phyloP scores from a whole-genome alignment of 2,797 vertebrate genomes.

The Morus bassanus region DNA sequence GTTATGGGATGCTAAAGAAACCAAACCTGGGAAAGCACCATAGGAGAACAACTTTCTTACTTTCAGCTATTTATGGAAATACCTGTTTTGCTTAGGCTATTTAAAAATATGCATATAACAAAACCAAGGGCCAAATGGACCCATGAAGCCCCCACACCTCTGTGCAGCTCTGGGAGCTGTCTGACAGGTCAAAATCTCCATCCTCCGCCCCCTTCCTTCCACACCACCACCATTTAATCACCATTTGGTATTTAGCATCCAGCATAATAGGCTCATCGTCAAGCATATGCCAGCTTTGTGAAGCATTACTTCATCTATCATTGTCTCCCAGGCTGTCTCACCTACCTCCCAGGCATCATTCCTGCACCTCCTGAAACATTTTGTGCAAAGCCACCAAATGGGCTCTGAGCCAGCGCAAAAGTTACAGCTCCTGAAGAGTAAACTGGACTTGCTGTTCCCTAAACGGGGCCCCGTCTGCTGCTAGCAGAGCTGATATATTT shows the following conservation, averaged over 20 bases:
- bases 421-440: not conserved
- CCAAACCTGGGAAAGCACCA: not conserved
- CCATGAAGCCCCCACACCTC: fast-evolving
- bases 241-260: not conserved
- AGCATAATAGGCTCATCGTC: not conserved
- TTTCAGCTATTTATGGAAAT: not conserved
- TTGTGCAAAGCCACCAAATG: not conserved
- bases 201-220: not conserved
- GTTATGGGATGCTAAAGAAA: fast-evolving
- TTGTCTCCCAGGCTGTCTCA: conserved; percentile 22
- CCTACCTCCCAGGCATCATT: not conserved
- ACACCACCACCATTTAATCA: not conserved
- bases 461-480: not conserved
- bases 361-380: not conserved
- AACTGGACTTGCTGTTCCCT: not conserved
- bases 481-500: not conserved
- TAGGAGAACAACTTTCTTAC: fast-evolving
- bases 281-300: not conserved
- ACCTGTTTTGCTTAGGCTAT: fast-evolving
- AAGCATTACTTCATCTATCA: conserved; percentile 51
- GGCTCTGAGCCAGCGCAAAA: not conserved
- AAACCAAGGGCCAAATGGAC: not conserved
- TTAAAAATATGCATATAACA: fast-evolving
- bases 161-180: not conserved
- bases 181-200: not conserved